Conservation (phyloP, 2,888 invertebrate genomes). For the Ophioninae sp. region DNA sequence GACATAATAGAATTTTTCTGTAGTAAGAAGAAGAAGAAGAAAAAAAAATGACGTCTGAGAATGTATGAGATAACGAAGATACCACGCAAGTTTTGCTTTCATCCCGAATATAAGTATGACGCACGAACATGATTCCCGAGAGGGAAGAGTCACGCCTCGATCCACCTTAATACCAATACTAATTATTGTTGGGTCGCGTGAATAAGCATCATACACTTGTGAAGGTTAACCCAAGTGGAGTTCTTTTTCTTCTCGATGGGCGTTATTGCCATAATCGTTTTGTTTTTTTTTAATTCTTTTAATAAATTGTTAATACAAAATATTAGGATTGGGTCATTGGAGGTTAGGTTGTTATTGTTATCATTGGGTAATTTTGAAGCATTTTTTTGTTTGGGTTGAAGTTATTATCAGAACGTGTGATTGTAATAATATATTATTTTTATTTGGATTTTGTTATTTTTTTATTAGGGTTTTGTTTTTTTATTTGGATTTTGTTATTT, state of each 20-base stretch:
- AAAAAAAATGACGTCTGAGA: slow-evolving; percentile 3
- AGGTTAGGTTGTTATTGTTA: too few species aligned
- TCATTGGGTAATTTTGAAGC: too few species aligned
- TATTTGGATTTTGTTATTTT: too few species aligned
- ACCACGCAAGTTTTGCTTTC: slow-evolving; percentile 5
- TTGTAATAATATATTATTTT: background rate
- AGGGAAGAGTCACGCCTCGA: slow-evolving; percentile 47
- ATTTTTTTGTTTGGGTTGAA: too few species aligned
- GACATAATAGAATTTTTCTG: background rate
- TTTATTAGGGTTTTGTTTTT: background rate
- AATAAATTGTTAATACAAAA: background rate
- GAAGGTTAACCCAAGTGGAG: slow-evolving; percentile 16
- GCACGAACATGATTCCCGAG: slow-evolving; percentile 44
- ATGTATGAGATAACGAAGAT: slow-evolving; percentile 24
- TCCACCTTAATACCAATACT: slow-evolving; percentile 14
- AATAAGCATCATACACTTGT: slow-evolving; percentile 22
- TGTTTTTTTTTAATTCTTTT: background rate
- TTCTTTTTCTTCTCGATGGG: slow-evolving; percentile 5
- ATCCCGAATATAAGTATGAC: slow-evolving; percentile 26
- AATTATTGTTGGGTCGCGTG: slow-evolving; percentile 54
- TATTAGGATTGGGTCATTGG: too few species aligned
- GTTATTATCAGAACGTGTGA: too few species aligned
- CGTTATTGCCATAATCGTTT: background rate
- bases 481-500: too few species aligned
- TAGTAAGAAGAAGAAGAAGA: background rate